A percentile compares a stretch with the other conserved stretches of the same genome.
Evolutionary conservation across 2,888 invertebrate genomes (phyloP).

Genomic region (Pammene fasciana): DNA sequence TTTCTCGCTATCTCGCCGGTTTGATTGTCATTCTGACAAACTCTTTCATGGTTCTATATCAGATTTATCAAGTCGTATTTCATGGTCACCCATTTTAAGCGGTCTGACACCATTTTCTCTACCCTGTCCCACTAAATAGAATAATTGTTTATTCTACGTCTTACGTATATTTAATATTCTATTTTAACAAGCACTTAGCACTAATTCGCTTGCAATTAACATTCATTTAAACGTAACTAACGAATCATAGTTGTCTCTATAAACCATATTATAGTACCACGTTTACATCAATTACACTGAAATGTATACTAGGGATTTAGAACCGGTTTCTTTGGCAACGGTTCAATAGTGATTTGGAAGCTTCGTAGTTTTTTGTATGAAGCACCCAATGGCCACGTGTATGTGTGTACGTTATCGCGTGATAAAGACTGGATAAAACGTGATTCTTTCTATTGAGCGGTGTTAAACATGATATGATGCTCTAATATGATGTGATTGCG

Average conservation of each 20-base stretch:
- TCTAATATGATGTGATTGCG: too few relatives aligned
- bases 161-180: background rate
- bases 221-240: background rate
- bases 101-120: too few relatives aligned
- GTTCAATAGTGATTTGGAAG: background rate
- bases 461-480: too few relatives aligned
- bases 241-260: background rate
- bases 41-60: too few relatives aligned
- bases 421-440: too few relatives aligned
- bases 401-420: background rate
- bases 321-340: slow-evolving; percentile 16
- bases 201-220: background rate
- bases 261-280: background rate
- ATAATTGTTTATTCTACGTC: too few relatives aligned
- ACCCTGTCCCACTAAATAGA: too few relatives aligned
- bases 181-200: slow-evolving; percentile 6
- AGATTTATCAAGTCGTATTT: too few relatives aligned
- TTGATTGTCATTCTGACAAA: too few relatives aligned
- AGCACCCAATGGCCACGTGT: background rate
- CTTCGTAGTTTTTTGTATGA: background rate
- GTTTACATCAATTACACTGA: background rate
- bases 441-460: too few relatives aligned
- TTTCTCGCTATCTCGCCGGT: too few relatives aligned
- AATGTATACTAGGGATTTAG: background rate
- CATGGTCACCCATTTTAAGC: too few relatives aligned